These are phyloP conservation scores for Tetragonisca angustula DNA, from an alignment of 2,888 invertebrate genomes.

Conservation along the genomic window DNA sequence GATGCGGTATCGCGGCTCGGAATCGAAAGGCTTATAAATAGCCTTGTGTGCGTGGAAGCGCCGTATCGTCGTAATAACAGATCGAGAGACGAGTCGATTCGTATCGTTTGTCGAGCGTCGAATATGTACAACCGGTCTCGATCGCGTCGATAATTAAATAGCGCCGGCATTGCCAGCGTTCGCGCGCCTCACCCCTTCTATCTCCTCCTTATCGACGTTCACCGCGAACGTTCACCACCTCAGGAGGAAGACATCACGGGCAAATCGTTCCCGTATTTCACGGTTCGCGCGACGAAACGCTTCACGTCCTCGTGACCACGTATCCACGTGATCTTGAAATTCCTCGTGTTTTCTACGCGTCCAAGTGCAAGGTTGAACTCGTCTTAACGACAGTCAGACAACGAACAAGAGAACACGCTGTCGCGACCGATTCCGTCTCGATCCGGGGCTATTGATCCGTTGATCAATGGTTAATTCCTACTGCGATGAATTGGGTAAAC, in stretches of 20 bases:
- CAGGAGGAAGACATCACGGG: conserved; percentile 49
- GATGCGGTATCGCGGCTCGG: conserved; percentile 54
- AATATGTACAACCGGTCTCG: conserved; percentile 58
- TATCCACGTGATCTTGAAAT: conserved; percentile 17
- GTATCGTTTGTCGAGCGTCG: conserved; percentile 59
- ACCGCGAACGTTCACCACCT: conserved; percentile 19
- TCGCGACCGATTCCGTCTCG: neutral
- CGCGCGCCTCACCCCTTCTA: conserved; percentile 54
- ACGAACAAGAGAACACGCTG: too few relatives aligned
- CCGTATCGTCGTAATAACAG: conserved; percentile 72
- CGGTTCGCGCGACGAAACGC: conserved; percentile 15
- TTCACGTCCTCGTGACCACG: neutral
- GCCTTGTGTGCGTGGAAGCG: conserved; percentile 45
- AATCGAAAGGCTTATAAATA: conserved; percentile 71
- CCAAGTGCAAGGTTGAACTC: neutral
- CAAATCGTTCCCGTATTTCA: conserved; percentile 32
- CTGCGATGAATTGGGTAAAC: too few relatives aligned
- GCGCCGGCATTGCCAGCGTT: conserved; percentile 48
- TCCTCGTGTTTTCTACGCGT: neutral
- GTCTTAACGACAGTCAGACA: neutral
- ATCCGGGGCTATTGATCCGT: neutral
- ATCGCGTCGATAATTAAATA: conserved; percentile 74
- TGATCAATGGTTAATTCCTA: neutral
- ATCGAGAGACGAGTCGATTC: conserved; percentile 69
- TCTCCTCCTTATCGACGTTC: conserved; percentile 25